These are phyloP conservation scores for Lepidurus couesii DNA, from an alignment of 1,140 invertebrate species.

Conservation along the genomic window DNA sequence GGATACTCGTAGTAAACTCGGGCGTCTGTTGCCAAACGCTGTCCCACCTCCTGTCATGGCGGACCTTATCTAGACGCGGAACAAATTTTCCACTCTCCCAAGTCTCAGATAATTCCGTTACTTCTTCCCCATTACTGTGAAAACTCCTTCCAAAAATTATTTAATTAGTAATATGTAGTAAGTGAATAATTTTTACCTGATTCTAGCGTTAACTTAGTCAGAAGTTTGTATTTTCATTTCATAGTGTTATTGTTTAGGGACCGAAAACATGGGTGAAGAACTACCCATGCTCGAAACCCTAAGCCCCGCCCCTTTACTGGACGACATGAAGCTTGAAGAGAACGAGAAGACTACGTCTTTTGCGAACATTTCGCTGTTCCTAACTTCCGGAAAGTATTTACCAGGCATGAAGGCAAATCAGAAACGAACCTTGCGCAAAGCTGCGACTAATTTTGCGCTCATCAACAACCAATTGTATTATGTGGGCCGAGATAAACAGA, in stretches of 20 bases:
- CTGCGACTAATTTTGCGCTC: constrained; percentile 27
- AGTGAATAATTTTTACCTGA: too few species aligned
- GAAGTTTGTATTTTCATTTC: neutral
- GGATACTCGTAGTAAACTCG: neutral
- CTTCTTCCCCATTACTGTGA: neutral
- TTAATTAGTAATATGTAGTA: neutral
- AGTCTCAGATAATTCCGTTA: neutral
- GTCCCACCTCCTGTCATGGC: constrained; percentile 4
- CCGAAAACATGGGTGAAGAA: neutral
- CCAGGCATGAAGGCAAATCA: constrained; percentile 25
- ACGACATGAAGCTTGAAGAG: neutral
- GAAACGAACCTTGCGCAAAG: constrained; percentile 26
- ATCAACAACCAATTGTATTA: constrained; percentile 31
- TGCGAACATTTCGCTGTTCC: constrained; percentile 27
- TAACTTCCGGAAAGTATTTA: constrained; percentile 23
- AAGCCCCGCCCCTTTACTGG: neutral
- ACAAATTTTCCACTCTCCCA: neutral
- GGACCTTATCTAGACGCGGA: neutral
- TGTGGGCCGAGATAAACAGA: constrained; percentile 5
- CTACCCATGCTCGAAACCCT: neutral
- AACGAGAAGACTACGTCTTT: constrained; percentile 27
- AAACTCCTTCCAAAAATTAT: neutral
- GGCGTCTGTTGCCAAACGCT: neutral
- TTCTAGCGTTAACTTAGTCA: too few species aligned
- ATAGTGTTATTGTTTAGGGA: neutral